Conservation (phyloP, 2,797 vertebrate genomes). For the Epinephelus coioides region DNA sequence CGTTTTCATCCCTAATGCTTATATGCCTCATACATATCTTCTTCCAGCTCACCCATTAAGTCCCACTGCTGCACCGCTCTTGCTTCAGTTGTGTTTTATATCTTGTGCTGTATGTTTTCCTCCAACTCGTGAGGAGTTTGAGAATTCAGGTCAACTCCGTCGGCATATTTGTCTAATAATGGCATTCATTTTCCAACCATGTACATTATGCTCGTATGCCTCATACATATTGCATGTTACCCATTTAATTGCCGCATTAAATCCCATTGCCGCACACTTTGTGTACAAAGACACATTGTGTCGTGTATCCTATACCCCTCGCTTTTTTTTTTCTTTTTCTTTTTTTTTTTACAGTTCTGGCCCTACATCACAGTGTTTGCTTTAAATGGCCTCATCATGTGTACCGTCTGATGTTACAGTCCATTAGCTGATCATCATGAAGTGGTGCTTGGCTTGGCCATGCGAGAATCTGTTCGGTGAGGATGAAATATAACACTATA, state of each 20-base stretch:
- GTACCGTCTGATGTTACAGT: slow-evolving; percentile 30
- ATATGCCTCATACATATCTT: too few species aligned
- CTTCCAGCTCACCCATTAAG: not conserved
- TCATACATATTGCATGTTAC: too few species aligned
- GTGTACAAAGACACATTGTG: not conserved
- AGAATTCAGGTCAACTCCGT: too few species aligned
- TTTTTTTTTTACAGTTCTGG: not conserved
- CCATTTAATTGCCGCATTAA: slow-evolving; percentile 11
- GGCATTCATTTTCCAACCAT: not conserved
- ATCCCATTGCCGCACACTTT: not conserved
- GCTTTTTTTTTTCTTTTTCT: not conserved
- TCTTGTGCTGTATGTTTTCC: not conserved
- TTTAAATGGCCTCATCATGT: slow-evolving; percentile 30
- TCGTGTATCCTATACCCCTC: not conserved
- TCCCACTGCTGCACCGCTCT: not conserved
- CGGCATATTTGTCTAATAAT: not conserved
- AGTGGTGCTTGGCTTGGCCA: slow-evolving; percentile 17
- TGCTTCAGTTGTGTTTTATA: not conserved
- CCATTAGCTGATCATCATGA: slow-evolving; percentile 37
- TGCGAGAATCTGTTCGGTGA: not conserved
- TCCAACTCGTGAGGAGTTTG: too few species aligned
- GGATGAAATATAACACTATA: slow-evolving; percentile 8
- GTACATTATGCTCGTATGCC: not conserved
- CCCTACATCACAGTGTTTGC: slow-evolving; percentile 14
- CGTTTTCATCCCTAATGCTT: too few species aligned